Evolutionary conservation across 1,140 invertebrate genomes (phyloP), one percentile per base, ranked within the genome.

Genomic region (Lepidotrigona ventralis): DNA sequence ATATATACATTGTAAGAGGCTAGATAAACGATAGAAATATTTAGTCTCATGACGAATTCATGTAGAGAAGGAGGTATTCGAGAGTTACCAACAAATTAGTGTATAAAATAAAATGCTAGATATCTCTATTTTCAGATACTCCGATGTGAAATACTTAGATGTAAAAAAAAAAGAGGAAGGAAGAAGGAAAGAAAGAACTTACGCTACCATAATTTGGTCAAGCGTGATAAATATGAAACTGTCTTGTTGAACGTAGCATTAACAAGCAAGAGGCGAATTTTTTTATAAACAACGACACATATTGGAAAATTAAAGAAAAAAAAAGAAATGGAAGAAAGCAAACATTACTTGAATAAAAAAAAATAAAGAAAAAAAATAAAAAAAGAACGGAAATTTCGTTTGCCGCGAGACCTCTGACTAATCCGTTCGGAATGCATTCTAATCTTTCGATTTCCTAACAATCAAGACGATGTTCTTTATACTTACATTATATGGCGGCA

Each of bases 1-100:
- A 90, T 91, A 90, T 81, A 85, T 80, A 68, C 63, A 29, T 54
- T 86, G 53, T 82, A 86, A 89, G 69, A 26, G 58, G 63, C 68
- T 79, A 84, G 78, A 79, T 78, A 82, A 76, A 85, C 33, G 71
- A 75, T 70, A 84, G 72, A 85, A 39, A 71, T 86, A 29, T 78
- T 76, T 85, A 77, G 54, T 68, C 72, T 85, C 39, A 26, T n/a
- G 60, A 75, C 54, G 75, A 83, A 54, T 88, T 88, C 63, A 76
- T 1, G 64, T 81, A 63, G 82, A 79, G 85, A 78, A 60, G 39
- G 56, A 85, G 78, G 33, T 78, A 70, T 78, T 73, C 46, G 29
- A 79, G 60, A 81, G 56, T 86, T 83, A 81, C 76, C 76, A 72
- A 46, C 71, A 71, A 76, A 75, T 71, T 74, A 74, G 71, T 79